Conservation (phyloP, 2,888 invertebrate genomes). For the Tetrapedia diversipes region DNA sequence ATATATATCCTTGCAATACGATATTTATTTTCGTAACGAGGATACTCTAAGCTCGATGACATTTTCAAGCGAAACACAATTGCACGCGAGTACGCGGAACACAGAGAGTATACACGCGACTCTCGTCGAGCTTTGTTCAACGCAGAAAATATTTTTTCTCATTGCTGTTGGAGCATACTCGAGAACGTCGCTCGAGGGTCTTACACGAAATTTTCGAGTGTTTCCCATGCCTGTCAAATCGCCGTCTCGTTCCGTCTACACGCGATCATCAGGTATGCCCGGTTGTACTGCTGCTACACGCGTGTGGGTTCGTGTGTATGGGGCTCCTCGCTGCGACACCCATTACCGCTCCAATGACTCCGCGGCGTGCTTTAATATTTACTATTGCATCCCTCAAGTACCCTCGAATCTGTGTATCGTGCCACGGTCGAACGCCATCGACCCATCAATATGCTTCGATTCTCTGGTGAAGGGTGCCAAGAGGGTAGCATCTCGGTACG, state of each 20-base stretch:
- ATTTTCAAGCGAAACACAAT: constrained; percentile 56
- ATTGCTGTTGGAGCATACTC: constrained; percentile 53
- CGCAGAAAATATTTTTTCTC: constrained; percentile 55
- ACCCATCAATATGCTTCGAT: constrained; percentile 80
- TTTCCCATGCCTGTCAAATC: constrained; percentile 80
- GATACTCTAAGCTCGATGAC: constrained; percentile 57
- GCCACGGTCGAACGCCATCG: constrained; percentile 75
- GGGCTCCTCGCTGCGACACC: constrained; percentile 74
- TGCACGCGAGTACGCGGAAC: constrained; percentile 35
- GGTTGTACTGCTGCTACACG: constrained; percentile 10
- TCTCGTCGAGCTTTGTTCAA: constrained; percentile 55
- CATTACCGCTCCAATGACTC: constrained; percentile 73
- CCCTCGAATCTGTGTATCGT: constrained; percentile 73
- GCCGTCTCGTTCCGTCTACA: constrained; percentile 46
- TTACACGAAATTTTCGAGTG: constrained; percentile 73
- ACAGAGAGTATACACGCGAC: constrained; percentile 37
- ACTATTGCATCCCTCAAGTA: constrained; percentile 73
- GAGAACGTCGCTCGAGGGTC: constrained; percentile 61
- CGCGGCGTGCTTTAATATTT: constrained; percentile 75
- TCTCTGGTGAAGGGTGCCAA: constrained; percentile 68
- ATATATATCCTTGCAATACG: constrained; percentile 35
- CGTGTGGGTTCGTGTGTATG: no score
- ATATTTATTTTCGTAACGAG: constrained; percentile 53
- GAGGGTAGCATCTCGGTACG: constrained; percentile 62
- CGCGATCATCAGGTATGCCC: constrained; percentile 55